Conservation (phyloP, 2,888 invertebrate species). For the Pterobdella sp. region DNA sequence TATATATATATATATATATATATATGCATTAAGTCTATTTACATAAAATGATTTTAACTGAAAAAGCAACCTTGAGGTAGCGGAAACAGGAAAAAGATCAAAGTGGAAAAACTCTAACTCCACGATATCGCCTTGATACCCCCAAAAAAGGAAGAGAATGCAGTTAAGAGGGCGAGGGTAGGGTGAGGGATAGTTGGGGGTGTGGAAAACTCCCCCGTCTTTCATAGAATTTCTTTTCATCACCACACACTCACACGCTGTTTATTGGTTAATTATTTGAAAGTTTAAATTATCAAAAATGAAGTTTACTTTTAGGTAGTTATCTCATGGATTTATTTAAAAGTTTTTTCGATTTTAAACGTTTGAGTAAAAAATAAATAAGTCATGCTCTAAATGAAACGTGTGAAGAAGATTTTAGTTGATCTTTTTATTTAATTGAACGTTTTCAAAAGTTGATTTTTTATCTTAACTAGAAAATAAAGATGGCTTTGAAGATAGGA, state of each 20-base stretch:
- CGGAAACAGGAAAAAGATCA: conserved; percentile 56
- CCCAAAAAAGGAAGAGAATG: conserved; percentile 74
- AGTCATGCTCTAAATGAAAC: too few relatives aligned
- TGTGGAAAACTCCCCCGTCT: conserved; percentile 72
- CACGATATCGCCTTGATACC: conserved; percentile 69
- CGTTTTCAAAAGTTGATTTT: too few relatives aligned
- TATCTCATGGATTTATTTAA: too few relatives aligned
- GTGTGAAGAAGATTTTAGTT: too few relatives aligned
- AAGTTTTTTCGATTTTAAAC: too few relatives aligned
- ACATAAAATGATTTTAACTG: too few relatives aligned
- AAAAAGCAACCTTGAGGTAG: conserved; percentile 33
- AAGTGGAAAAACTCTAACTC: conserved; percentile 73
- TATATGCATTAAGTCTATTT: neutral
- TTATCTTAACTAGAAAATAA: too few relatives aligned
- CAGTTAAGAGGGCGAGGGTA: conserved; percentile 70
- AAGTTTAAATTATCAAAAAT: too few relatives aligned
- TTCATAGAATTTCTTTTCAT: conserved; percentile 68
- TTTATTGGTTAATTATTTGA: conserved; percentile 43
- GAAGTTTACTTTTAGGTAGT: too few relatives aligned
- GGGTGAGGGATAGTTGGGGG: conserved; percentile 73
- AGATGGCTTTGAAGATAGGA: too few relatives aligned
- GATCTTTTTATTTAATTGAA: too few relatives aligned
- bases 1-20: neutral
- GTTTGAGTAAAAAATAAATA: too few relatives aligned
- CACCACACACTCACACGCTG: conserved; percentile 75